These are phyloP conservation scores for Solenopsis invicta DNA, from an alignment of 1,140 invertebrate genomes.

Conservation along the genomic window DNA sequence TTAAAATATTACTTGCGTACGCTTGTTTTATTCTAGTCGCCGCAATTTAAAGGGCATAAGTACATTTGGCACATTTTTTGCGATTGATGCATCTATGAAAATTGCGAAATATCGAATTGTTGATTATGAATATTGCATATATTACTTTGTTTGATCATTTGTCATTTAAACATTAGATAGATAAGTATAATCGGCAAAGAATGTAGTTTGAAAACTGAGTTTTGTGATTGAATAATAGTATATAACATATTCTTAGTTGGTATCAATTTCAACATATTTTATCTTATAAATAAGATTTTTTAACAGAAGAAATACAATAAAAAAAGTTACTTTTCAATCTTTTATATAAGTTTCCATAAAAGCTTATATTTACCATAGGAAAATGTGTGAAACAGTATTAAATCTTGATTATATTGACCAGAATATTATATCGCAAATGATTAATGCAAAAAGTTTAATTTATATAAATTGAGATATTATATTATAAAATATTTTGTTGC, in stretches of 20 bases:
- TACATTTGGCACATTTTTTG: slow-evolving; percentile 31
- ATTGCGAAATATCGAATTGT: slow-evolving; percentile 14
- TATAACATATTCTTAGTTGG: slow-evolving; percentile 10
- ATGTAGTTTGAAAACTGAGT: slow-evolving; percentile 29
- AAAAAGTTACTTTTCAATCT: neutral
- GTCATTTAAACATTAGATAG: slow-evolving; percentile 18
- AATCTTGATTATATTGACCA: neutral
- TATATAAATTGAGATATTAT: neutral
- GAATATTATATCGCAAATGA: neutral
- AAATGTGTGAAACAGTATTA: neutral
- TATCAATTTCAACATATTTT: neutral
- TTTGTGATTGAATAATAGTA: slow-evolving; percentile 28
- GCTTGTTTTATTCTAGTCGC: slow-evolving; percentile 29
- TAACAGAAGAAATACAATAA: neutral
- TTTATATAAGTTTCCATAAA: neutral
- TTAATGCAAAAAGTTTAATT: neutral
- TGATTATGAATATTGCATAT: neutral
- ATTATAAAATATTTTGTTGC: neutral
- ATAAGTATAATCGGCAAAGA: neutral
- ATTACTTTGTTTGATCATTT: slow-evolving; percentile 22
- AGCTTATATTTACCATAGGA: neutral
- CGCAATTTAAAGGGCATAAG: neutral
- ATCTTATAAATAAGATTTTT: slow-evolving; percentile 7
- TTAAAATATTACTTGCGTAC: neutral
- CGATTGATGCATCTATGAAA: slow-evolving; percentile 23